Conservation (phyloP, 2,113 vertebrate genomes). For the Passer montanus region DNA sequence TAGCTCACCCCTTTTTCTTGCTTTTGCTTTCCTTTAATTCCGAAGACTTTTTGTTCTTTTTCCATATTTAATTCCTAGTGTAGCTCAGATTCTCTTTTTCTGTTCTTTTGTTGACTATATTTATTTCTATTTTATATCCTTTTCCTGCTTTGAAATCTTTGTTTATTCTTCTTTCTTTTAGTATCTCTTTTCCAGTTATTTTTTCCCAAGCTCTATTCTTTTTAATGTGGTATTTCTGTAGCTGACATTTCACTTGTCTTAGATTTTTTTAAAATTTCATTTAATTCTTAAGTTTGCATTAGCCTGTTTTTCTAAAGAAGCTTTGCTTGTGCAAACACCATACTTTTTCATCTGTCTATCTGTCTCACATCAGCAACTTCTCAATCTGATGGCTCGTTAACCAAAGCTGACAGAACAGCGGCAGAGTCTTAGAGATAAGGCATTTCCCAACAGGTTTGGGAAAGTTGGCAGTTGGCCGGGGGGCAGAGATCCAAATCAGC, state of each 20-base stretch:
- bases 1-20: background rate
- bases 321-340: background rate
- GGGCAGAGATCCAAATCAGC: background rate
- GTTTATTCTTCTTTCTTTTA: background rate
- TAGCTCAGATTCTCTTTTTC: background rate
- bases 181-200: background rate
- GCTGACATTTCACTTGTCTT: background rate
- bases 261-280: background rate
- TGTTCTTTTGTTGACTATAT: background rate
- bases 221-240: background rate
- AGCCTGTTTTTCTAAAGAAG: background rate
- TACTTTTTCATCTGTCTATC: background rate
- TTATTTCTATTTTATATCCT: background rate
- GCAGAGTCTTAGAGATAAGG: background rate
- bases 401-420: background rate
- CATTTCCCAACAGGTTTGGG: background rate
- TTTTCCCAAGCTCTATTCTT: background rate
- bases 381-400: conserved; percentile 12
- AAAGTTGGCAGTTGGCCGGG: background rate
- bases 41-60: background rate
- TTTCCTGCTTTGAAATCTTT: background rate
- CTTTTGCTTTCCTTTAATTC: background rate
- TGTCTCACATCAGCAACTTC: background rate
- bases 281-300: background rate
- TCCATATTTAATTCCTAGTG: background rate